Evolutionary conservation across 1,140 invertebrate species (phyloP).

Genomic region (Vanessa atalanta): DNA sequence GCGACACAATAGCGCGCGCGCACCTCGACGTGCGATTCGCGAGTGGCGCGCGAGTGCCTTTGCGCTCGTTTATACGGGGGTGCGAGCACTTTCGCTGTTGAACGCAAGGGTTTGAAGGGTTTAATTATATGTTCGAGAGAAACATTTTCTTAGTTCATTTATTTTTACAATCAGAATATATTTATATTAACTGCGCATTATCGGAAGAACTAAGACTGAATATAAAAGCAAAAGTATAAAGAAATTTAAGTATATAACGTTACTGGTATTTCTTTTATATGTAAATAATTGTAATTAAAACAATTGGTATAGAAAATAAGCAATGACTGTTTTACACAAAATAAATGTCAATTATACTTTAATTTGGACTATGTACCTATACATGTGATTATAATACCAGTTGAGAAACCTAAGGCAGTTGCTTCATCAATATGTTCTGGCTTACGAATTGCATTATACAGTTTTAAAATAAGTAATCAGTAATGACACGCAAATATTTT

Average conservation of each 20-base stretch:
- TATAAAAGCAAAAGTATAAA: neutral
- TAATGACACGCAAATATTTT: no score
- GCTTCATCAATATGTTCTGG: no score
- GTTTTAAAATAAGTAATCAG: no score
- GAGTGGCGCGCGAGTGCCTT: constrained; percentile 49
- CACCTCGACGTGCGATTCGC: constrained; percentile 48
- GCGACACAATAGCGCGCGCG: constrained; percentile 44
- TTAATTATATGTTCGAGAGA: constrained; percentile 8
- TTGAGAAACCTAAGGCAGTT: no score
- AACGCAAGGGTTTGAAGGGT: constrained; percentile 32
- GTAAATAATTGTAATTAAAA: no score
- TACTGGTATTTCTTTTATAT: no score
- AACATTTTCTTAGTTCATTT: neutral
- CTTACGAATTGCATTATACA: no score
- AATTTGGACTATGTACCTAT: no score
- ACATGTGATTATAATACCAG: no score
- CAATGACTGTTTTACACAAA: no score
- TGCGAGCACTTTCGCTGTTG: constrained; percentile 60
- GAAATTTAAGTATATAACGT: neutral
- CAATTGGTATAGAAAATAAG: no score
- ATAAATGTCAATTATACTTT: no score
- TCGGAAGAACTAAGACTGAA: neutral
- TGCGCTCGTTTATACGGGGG: constrained; percentile 62
- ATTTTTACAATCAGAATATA: neutral
- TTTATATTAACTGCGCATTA: neutral